phyloP scores from a whole-genome alignment of 2,888 invertebrate genomes.

The Parnassius apollo region DNA sequence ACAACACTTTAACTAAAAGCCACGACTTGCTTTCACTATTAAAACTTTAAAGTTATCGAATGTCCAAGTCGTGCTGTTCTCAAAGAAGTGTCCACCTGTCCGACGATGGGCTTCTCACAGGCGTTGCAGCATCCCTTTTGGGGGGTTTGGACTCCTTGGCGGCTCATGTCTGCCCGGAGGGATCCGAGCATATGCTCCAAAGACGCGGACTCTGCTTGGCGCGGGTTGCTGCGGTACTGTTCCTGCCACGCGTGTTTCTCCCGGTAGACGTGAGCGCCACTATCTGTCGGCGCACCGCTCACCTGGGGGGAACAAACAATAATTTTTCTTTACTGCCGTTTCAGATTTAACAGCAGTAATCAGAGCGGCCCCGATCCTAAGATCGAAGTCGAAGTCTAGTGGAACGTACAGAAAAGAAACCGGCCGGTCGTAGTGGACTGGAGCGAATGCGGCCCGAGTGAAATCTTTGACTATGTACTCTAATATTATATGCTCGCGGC shows the following conservation, averaged over 20 bases:
- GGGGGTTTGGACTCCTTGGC: conserved; percentile 98
- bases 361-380: conserved; percentile 18
- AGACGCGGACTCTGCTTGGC: conserved; percentile 80
- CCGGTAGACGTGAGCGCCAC: conserved; percentile 83
- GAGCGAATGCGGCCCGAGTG: conserved; percentile 74
- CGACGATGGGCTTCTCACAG: conserved; percentile 99
- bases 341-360: conserved; percentile 13
- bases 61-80: background rate
- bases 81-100: conserved; percentile 84
- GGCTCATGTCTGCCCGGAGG: conserved; percentile 97
- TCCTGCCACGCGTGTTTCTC: conserved; percentile 81
- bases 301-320: conserved; percentile 50
- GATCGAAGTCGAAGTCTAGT: conserved; percentile 29
- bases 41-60: background rate
- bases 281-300: conserved; percentile 60
- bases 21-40: conserved; percentile 11
- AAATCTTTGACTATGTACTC: conserved; percentile 78
- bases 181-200: conserved; percentile 94
- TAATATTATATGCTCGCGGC: conserved; percentile 78
- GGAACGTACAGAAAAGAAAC: conserved; percentile 62
- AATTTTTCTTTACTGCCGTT: conserved; percentile 22
- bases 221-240: conserved; percentile 77
- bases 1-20: conserved; percentile 8
- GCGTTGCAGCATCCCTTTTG: conserved; percentile 99
- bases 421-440: conserved; percentile 61